Evolutionary conservation across 2,888 invertebrate species (phyloP), one percentile per base, ranked within the genome.

Genomic region (Terebella lapidaria): DNA sequence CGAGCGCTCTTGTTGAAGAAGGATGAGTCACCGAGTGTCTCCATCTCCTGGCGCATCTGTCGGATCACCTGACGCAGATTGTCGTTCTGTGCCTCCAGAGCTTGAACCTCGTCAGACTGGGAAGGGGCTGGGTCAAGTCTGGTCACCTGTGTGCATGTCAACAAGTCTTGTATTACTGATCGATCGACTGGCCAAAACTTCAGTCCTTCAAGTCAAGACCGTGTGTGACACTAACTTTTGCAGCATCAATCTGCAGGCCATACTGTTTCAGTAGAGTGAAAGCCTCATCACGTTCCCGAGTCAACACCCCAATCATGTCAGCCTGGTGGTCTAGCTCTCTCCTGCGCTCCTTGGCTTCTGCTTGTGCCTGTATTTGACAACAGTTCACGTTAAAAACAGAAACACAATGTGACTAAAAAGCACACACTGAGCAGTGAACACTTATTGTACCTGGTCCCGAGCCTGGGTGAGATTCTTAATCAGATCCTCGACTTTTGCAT

Each of bases 41-140:
- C 76, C 75, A 77, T 76, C 65, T 78, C 74, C 45, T 67, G 63
- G 56, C 77, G 68, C 80, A 80, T 80, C 62, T 78, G 74, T 27
- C 65, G 61, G 20, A 80, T 72, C 20, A 78, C 74, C 18, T 65
- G 57, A 47, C 71, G 67, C 49, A 80, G 67, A 53, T 70, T 73
- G 28, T 70, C 66, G 62, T 80, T 80, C 66, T 79, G 77, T 45
- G 70, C 65, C 54, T 71, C 69, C n/a, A 78, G 66, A 3, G 68
- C 64, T 24, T 64, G 63, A 49, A 75, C 55, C 20, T 72, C 71
- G n/a, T n/a, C n/a, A n/a, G n/a, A n/a, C n/a, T n/a, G n/a, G n/a
- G n/a, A n/a, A n/a, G n/a, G n/a, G n/a, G n/a, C n/a, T n/a, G n/a
- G n/a, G n/a, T n/a, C n/a, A n/a, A n/a, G n/a, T n/a, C n/a, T n/a